Percentiles rank a stretch among this genome's conserved stretches.
phyloP scores from a whole-genome alignment of 1,140 invertebrate genomes.

The Heliconius hewitsoni region DNA sequence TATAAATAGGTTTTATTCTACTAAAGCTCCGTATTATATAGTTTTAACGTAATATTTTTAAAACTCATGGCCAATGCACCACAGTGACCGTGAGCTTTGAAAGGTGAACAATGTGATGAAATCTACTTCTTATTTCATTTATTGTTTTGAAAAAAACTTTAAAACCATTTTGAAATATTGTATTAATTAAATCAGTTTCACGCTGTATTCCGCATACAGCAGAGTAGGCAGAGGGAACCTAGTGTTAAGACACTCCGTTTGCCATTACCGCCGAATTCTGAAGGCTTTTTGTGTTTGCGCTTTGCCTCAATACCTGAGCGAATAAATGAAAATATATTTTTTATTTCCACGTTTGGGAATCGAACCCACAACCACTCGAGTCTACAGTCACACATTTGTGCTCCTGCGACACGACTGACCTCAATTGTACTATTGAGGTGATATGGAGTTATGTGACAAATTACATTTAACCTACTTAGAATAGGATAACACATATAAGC shows the following conservation, averaged over 20 bases:
- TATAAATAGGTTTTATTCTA: not conserved
- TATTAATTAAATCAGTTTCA: not conserved
- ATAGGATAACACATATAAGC: conserved; percentile 7
- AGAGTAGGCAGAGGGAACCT: too few species aligned
- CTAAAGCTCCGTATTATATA: not conserved
- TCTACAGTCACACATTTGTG: too few species aligned
- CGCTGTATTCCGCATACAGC: too few species aligned
- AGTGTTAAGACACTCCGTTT: too few species aligned
- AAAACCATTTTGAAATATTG: not conserved
- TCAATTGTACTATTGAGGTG: not conserved
- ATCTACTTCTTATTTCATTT: conserved; percentile 22
- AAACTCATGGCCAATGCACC: conserved; percentile 16
- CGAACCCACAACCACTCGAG: too few species aligned
- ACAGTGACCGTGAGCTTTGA: conserved; percentile 28
- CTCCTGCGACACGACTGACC: too few species aligned
- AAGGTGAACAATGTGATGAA: conserved; percentile 26
- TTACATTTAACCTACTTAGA: not conserved
- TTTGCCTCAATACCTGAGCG: too few species aligned
- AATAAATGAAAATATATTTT: too few species aligned
- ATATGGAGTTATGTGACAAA: not conserved
- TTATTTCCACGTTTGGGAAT: too few species aligned
- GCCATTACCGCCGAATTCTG: too few species aligned
- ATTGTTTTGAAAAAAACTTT: conserved; percentile 6
- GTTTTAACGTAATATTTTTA: not conserved
- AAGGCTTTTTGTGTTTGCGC: too few species aligned